phyloP scores from a whole-genome alignment of 2,113 vertebrate species.

The Ardeotis arabs region DNA sequence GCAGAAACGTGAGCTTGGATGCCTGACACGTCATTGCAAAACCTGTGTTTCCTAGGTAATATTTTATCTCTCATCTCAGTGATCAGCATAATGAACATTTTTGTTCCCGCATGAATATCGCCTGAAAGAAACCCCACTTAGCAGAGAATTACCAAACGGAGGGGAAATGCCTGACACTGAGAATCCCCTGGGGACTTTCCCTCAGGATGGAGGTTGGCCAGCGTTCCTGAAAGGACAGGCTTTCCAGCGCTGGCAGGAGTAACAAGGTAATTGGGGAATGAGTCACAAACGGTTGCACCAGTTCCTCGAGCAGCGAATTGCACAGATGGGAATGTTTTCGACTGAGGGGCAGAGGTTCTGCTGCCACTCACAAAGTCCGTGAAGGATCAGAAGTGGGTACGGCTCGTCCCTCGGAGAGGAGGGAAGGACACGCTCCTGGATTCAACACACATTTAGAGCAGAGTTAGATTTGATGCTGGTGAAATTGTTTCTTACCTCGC shows the following conservation, averaged over 20 bases:
- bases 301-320: background rate
- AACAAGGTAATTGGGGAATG: constrained; percentile 17
- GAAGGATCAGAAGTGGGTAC: background rate
- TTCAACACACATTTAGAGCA: background rate
- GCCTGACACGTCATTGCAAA: background rate
- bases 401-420: background rate
- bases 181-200: background rate
- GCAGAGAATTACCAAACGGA: background rate
- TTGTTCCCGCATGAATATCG: constrained; percentile 11
- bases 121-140: constrained; percentile 26
- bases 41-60: constrained; percentile 26
- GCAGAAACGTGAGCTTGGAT: background rate
- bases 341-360: background rate
- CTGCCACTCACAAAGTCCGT: background rate
- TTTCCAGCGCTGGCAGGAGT: background rate
- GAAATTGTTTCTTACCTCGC: background rate
- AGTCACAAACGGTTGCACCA: background rate
- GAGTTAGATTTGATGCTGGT: background rate
- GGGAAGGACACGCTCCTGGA: background rate
- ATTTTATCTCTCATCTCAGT: constrained; percentile 10
- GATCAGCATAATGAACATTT: constrained; percentile 21
- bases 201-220: background rate
- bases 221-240: background rate
- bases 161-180: constrained; percentile 5
- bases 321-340: background rate